Evolutionary conservation across 2,888 invertebrate genomes (phyloP), one percentile per base, ranked within the genome.

Genomic region (Cylindroiulus punctatus): DNA sequence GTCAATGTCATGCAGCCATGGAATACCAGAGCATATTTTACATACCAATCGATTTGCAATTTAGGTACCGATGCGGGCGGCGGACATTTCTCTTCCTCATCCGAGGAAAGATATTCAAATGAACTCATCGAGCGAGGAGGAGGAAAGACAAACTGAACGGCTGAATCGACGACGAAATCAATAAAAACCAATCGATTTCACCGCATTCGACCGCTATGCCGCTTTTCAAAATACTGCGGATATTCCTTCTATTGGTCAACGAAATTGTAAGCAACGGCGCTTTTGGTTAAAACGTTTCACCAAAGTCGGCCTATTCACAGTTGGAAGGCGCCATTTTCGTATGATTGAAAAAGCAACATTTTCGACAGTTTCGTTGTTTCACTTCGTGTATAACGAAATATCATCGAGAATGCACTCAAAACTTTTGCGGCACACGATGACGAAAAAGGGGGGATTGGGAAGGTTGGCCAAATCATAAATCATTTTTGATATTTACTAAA

Each of bases 41-140:
- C 81, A 5, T 30, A 81, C 81, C 81, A 81, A 81, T 81, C 30
- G 22, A 81, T 81, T 81, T 81, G 1, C 81, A 81, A n/a, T 10
- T 32, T 30, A 0, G 19, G 1, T 81, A 30, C 26, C 30, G 81
- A 36, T 8, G 36, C 4, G 12, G n/a, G 26, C 14, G 14, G 44
- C 76, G 26, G n/a, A 10, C 76, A 10, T 1, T 22, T 36, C 5
- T 19, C 14, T 81, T 81, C 81, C 19, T 81, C 81, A 81, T 81
- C 81, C 1, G 81, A 81, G 5, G 81, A 81, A 81, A 30, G 2
- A 81, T 4, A 30, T 17, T 52, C 52, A n/a, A 19, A 12, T 10
- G 4, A n/a, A 52, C n/a, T 52, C 52, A 52, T 52, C 7, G 52
- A 17, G n/a, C 19, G 52, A 52, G n/a, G 52, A 52, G n/a, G 7